phyloP scores from a whole-genome alignment of 2,113 vertebrate genomes.

The Neogobius melanostomus region DNA sequence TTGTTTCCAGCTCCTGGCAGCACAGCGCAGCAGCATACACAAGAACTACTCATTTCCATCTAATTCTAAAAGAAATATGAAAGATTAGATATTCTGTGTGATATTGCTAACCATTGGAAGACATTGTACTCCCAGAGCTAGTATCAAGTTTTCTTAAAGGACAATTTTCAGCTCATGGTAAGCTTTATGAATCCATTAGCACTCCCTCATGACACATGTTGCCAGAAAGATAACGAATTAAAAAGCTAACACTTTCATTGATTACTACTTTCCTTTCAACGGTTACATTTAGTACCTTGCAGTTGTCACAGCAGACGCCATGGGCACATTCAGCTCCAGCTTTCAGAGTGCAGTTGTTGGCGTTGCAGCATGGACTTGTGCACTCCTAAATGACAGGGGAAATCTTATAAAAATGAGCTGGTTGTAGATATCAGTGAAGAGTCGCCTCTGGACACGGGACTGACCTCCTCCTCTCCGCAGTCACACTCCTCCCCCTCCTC shows the following conservation, averaged over 20 bases:
- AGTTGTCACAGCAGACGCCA: constrained; percentile 90
- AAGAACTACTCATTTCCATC: too few relatives aligned
- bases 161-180: too few relatives aligned
- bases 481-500: constrained; percentile 97
- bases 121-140: too few relatives aligned
- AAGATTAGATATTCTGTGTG: too few relatives aligned
- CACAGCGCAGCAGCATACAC: too few relatives aligned
- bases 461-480: constrained; percentile 92
- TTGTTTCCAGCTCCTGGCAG: too few relatives aligned
- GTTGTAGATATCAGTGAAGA: background rate
- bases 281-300: constrained; percentile 81
- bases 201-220: too few relatives aligned
- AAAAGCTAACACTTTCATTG: background rate
- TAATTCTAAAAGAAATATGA: too few relatives aligned
- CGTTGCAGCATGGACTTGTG: constrained; percentile 89
- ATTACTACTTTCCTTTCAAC: background rate
- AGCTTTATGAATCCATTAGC: too few relatives aligned
- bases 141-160: too few relatives aligned
- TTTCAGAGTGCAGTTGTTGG: constrained; percentile 89
- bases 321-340: constrained; percentile 90
- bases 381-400: constrained; percentile 81
- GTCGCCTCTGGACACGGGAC: background rate
- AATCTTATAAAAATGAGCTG: constrained; percentile 6
- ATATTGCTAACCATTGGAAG: too few relatives aligned
- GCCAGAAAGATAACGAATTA: too few relatives aligned